Percentiles rank a stretch among this genome's conserved stretches.
Conservation (phyloP, 2,797 vertebrate species). For the Sebastes kiyomatsui region DNA sequence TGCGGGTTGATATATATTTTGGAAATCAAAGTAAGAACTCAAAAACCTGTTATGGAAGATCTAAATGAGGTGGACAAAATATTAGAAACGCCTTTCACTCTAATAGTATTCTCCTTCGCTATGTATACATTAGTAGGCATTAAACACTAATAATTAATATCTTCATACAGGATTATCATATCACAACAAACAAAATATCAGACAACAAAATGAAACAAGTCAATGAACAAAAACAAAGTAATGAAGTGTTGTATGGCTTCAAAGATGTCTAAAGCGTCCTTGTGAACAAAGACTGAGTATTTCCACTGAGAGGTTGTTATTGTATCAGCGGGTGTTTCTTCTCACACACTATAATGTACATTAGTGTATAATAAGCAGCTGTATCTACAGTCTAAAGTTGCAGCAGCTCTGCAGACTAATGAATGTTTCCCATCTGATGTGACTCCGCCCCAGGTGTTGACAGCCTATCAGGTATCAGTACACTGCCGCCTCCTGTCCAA, state of each 20-base stretch:
- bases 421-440: background rate
- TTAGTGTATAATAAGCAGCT: background rate
- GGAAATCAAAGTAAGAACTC: background rate
- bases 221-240: too few relatives aligned
- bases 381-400: background rate
- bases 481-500: constrained; percentile 1
- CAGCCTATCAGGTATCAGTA: constrained; percentile 3
- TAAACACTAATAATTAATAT: too few relatives aligned
- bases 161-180: too few relatives aligned
- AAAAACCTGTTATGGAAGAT: background rate
- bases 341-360: background rate
- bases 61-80: background rate
- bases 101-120: too few relatives aligned
- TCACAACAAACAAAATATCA: too few relatives aligned
- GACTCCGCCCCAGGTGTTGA: constrained; percentile 37
- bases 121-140: too few relatives aligned
- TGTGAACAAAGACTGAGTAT: too few relatives aligned
- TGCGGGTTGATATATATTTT: background rate
- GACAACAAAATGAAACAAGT: too few relatives aligned
- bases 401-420: background rate
- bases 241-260: too few relatives aligned
- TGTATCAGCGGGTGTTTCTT: background rate
- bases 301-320: background rate
- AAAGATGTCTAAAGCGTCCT: too few relatives aligned
- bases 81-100: background rate